These are phyloP conservation scores for Dryocosmus kuriphilus DNA, from an alignment of 2,888 invertebrate species.

Conservation along the genomic window DNA sequence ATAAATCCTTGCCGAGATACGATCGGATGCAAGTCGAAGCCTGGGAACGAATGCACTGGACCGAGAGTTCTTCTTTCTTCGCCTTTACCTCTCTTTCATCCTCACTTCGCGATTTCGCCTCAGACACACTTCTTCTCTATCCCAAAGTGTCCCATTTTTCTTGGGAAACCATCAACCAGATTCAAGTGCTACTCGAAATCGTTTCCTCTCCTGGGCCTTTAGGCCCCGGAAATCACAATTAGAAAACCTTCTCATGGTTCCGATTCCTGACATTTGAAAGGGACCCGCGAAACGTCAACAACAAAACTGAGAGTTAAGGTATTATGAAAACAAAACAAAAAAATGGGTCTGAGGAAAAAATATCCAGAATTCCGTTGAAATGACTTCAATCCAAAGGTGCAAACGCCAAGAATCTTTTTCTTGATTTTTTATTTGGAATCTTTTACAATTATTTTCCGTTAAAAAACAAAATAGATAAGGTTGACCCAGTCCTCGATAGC, in stretches of 20 bases:
- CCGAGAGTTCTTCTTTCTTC: slow-evolving; percentile 60
- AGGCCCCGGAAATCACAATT: slow-evolving; percentile 15
- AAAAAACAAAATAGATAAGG: too few species aligned
- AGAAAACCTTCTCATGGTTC: not conserved
- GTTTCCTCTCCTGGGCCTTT: not conserved
- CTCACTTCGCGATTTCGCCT: slow-evolving; percentile 42
- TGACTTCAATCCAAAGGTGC: too few species aligned
- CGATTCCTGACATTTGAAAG: not conserved
- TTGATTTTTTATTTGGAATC: too few species aligned
- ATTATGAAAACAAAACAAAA: too few species aligned
- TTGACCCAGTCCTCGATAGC: too few species aligned
- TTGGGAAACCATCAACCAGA: slow-evolving; percentile 4
- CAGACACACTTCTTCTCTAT: not conserved
- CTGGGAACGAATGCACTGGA: slow-evolving; percentile 70
- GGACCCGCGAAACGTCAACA: not conserved
- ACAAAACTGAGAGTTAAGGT: not conserved
- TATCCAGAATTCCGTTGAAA: too few species aligned
- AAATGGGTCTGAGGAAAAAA: too few species aligned
- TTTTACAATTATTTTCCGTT: too few species aligned
- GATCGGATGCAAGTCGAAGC: slow-evolving; percentile 73
- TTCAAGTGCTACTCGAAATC: slow-evolving; percentile 21
- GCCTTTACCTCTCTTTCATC: slow-evolving; percentile 30
- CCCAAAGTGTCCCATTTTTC: not conserved
- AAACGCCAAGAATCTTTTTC: too few species aligned
- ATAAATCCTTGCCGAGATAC: slow-evolving; percentile 76